Evolutionary conservation across 2,113 vertebrate genomes (phyloP).

Genomic region (Oenanthe melanoleuca): DNA sequence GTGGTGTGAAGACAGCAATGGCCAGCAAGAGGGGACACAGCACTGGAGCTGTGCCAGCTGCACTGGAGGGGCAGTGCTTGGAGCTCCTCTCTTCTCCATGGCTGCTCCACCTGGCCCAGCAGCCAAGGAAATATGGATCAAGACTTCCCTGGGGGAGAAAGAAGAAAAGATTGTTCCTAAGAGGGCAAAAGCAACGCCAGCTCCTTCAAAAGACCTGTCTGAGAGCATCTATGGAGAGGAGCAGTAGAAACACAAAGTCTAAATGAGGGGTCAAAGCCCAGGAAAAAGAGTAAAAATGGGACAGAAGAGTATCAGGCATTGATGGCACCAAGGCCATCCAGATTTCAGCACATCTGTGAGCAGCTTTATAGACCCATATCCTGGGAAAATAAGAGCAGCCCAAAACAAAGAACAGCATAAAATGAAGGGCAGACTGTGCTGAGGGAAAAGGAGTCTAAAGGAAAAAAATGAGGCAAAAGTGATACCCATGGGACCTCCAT

Average conservation of each 20-base stretch:
- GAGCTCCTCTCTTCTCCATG: background rate
- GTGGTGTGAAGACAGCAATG: background rate
- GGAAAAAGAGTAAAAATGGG: background rate
- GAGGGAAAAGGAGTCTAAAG: background rate
- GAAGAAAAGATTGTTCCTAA: background rate
- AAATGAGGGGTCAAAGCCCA: background rate
- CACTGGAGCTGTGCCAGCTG: background rate
- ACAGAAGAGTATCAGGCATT: background rate
- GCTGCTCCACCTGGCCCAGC: background rate
- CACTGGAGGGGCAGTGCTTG: background rate
- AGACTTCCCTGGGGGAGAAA: background rate
- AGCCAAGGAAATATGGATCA: background rate
- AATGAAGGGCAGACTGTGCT: background rate
- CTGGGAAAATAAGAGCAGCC: background rate
- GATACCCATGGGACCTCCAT: background rate
- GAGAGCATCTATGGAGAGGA: background rate
- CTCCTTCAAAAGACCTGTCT: background rate
- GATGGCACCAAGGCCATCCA: background rate
- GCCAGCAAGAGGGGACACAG: background rate
- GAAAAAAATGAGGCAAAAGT: background rate
- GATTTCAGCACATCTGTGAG: background rate
- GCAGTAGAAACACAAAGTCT: background rate
- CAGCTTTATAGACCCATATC: background rate
- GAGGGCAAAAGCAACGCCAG: background rate
- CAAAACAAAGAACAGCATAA: background rate